Conservation (phyloP, 1,140 invertebrate genomes). For the Aradophagus sp. region DNA sequence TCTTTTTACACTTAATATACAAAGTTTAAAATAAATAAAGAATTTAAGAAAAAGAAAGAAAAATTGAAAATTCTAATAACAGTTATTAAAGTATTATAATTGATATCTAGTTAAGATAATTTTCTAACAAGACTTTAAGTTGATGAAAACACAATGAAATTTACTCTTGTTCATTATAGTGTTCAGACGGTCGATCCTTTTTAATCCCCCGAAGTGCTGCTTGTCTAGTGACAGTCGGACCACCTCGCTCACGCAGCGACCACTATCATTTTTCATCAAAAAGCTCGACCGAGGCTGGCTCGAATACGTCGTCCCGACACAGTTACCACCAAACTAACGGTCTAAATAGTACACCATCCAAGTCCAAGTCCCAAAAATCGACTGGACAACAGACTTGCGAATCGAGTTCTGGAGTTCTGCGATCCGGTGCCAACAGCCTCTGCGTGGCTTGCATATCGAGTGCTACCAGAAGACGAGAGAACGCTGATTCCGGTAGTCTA, state of each 20-base stretch:
- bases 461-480: slow-evolving; percentile 68
- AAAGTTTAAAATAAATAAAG: background rate
- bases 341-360: slow-evolving; percentile 54
- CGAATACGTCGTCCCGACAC: slow-evolving; percentile 62
- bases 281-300: slow-evolving; percentile 74
- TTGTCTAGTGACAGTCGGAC: slow-evolving; percentile 80
- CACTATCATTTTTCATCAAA: slow-evolving; percentile 81
- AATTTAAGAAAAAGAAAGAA: background rate
- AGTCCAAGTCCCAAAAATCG: slow-evolving; percentile 62
- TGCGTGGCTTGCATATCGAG: slow-evolving; percentile 85
- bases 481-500: slow-evolving; percentile 81
- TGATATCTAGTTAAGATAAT: too few species aligned
- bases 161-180: slow-evolving; percentile 55
- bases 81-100: too few species aligned
- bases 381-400: slow-evolving; percentile 35
- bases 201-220: slow-evolving; percentile 77
- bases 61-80: too few species aligned
- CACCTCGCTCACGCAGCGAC: slow-evolving; percentile 79
- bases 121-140: background rate
- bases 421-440: slow-evolving; percentile 74
- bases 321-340: slow-evolving; percentile 74
- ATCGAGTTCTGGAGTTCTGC: slow-evolving; percentile 46
- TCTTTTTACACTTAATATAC: too few species aligned
- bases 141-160: background rate
- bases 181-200: slow-evolving; percentile 69